Conservation (phyloP, 2,888 invertebrate species). For the Lycaena phlaeas region DNA sequence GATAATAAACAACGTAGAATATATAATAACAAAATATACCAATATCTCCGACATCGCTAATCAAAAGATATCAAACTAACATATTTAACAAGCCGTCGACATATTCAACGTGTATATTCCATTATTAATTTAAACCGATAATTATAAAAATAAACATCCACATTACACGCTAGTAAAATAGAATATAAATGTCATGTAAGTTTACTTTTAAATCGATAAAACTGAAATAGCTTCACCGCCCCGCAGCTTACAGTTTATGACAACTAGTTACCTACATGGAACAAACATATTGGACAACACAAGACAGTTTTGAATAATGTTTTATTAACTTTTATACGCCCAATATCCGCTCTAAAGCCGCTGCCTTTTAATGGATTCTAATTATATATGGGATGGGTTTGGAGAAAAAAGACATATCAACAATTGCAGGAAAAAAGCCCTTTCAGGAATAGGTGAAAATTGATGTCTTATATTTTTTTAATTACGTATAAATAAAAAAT, state of each 20-base stretch:
- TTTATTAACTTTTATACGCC: slow-evolving; percentile 26
- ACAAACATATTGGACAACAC: slow-evolving; percentile 14
- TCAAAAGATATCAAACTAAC: too few relatives aligned
- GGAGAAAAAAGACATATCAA: not conserved
- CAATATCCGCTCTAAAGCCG: slow-evolving; percentile 29
- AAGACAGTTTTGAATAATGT: slow-evolving; percentile 23
- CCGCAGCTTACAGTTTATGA: slow-evolving; percentile 4
- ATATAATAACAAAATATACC: too few relatives aligned
- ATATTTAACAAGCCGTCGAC: too few relatives aligned
- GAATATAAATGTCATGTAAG: slow-evolving; percentile 19
- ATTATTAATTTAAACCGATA: too few relatives aligned
- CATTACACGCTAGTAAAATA: not conserved
- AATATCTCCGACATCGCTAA: too few relatives aligned
- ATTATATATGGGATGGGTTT: not conserved
- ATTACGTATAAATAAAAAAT: too few relatives aligned
- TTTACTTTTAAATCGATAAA: slow-evolving; percentile 48
- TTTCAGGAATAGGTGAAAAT: too few relatives aligned
- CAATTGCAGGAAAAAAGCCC: not conserved
- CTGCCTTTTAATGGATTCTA: slow-evolving; percentile 19
- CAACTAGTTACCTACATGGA: slow-evolving; percentile 13
- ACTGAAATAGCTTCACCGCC: slow-evolving; percentile 34
- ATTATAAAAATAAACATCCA: slow-evolving; percentile 1
- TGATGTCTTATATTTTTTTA: too few relatives aligned
- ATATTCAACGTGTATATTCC: too few relatives aligned
- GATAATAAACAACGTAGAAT: too few relatives aligned